Evolutionary conservation across 2,888 invertebrate species (phyloP).

Genomic region (Thereva unica): DNA sequence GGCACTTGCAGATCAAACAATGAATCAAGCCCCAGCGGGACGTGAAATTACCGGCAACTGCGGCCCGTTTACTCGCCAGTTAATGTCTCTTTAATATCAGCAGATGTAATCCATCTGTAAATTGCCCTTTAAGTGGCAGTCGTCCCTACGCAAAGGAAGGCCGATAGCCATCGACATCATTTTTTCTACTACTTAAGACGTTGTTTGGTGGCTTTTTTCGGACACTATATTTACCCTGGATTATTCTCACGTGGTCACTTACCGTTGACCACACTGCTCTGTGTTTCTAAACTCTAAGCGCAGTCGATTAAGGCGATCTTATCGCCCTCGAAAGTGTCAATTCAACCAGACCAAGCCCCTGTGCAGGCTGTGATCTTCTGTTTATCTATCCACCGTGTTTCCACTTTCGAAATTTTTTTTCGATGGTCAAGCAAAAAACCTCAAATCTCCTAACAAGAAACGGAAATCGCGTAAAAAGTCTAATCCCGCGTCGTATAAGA

Average conservation of each 20-base stretch:
- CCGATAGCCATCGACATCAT: constrained; percentile 16
- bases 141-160: constrained; percentile 2
- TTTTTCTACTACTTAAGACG: constrained; percentile 2
- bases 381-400: not conserved
- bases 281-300: not conserved
- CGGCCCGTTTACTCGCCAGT: constrained; percentile 11
- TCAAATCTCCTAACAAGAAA: constrained; percentile 12
- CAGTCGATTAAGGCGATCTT: constrained; percentile 13
- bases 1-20: constrained; percentile 26
- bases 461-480: constrained; percentile 12
- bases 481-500: constrained; percentile 22
- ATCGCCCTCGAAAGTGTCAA: constrained; percentile 23
- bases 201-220: not conserved
- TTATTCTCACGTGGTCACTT: constrained; percentile 14
- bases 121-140: constrained; percentile 29
- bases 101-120: constrained; percentile 18
- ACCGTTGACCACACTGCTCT: constrained; percentile 10
- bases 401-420: constrained; percentile 11
- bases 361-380: not conserved
- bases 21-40: constrained; percentile 23
- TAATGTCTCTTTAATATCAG: constrained; percentile 5
- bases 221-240: not conserved
- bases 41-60: constrained; percentile 7
- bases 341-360: not conserved
- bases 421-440: not conserved